Base-by-base conservation (phyloP, 2,888 invertebrate genomes). In the Cinara cedri region DNA sequence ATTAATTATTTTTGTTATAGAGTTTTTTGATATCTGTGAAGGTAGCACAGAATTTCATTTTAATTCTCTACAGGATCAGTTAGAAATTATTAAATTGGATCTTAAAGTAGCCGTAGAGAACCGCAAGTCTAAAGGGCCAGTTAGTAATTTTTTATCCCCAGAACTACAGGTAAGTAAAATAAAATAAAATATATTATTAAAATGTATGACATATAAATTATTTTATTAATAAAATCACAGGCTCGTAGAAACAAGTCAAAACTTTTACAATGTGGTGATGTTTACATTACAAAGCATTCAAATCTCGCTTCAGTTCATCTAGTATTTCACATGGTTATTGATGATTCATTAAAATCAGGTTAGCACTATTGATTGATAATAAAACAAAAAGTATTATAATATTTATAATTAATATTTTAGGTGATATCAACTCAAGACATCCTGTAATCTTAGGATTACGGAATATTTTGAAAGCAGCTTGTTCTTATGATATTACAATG, bases 371-470 rank as follows among this genome's bases (percentile, higher is more conserved):
- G 24, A 51, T 21, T 44, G n/a, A 19, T 2, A 6, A 46, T 6
- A 26, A 11, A 13, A 21, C 6, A 81, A 14, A 14, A 42, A 62
- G 14, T 42, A 34, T 19, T 13, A 14, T 74, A 26, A 42, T 16
- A 46, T 16, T 24, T 44, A 51, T 74, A 75, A 54, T 83, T 84
- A 83, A 87, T 87, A n/a, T 70, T 87, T 86, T 85, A 89, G 92
- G 91, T 81, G 98, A 98, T 85, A 96, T 99, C 74, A 95, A 96
- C 84, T 98, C 97, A 0, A 90, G 99, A 3, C 98, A 99, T 89
- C 94, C 96, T 3, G 95, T 94, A 26, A 95, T 99, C 83, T 89
- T 98, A 81, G 98, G 98, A 0, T 88, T 99, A 81, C 90, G 98
- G 81, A 98, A 97, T 87, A 93, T 98, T 82, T 88, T 99, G 83